A percentile compares a stretch with the other conserved stretches of the same genome.
Conservation (phyloP, 2,888 invertebrate species). For the Brachyptera putata region DNA sequence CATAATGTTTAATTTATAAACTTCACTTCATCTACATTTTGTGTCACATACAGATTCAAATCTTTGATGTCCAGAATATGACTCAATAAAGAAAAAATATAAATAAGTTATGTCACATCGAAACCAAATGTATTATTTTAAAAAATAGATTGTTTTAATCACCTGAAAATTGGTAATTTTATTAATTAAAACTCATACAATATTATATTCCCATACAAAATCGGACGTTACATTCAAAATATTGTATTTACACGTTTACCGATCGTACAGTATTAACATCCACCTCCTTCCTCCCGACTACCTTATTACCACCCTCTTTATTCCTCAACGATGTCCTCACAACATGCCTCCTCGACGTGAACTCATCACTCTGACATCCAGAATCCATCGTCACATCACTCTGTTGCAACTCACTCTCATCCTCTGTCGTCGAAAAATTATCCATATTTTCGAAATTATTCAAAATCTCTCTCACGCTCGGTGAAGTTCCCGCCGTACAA, state of each 20-base stretch:
- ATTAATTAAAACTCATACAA: background rate
- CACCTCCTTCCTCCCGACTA: background rate
- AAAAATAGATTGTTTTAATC: background rate
- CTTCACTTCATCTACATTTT: too few species aligned
- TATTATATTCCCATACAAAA: too few species aligned
- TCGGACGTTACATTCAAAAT: too few species aligned
- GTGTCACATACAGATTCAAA: too few species aligned
- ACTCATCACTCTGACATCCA: slow-evolving; percentile 60
- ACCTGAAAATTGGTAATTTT: background rate
- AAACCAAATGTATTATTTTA: background rate
- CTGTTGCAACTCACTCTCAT: too few species aligned
- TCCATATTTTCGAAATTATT: background rate
- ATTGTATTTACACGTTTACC: background rate
- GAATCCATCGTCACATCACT: slow-evolving; percentile 62
- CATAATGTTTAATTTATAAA: too few species aligned
- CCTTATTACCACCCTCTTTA: background rate
- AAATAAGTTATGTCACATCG: background rate
- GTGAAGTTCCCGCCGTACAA: background rate
- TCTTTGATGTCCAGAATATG: background rate
- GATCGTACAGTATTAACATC: background rate
- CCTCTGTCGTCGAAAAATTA: too few species aligned
- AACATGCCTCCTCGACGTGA: too few species aligned
- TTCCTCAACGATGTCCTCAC: background rate
- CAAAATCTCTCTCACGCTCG: slow-evolving; percentile 1
- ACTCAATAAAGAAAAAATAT: background rate